Conservation (phyloP, 2,113 vertebrate genomes). For the Rhineura floridana region DNA sequence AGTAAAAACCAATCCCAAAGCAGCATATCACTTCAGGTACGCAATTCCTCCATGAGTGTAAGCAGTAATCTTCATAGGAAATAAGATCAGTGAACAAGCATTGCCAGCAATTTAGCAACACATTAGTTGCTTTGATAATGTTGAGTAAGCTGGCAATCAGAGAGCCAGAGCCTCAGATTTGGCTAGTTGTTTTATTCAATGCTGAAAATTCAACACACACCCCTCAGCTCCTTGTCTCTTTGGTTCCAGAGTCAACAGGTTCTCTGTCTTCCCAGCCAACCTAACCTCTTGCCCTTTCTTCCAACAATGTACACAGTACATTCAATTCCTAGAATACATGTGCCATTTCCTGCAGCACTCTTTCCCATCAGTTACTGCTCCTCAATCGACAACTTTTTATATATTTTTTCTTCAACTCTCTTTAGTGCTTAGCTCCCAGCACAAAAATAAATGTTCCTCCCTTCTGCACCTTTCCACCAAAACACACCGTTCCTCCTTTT, state of each 20-base stretch:
- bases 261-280: neutral
- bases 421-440: neutral
- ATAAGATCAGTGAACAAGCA: neutral
- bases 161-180: neutral
- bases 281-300: neutral
- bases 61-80: neutral
- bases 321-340: neutral
- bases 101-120: neutral
- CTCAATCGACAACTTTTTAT: neutral
- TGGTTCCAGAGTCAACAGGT: neutral
- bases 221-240: neutral
- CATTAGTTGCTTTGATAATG: neutral
- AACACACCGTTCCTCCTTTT: neutral
- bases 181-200: neutral
- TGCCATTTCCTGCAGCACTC: neutral
- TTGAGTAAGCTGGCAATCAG: neutral
- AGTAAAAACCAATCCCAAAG: neutral
- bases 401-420: neutral
- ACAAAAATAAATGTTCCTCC: neutral
- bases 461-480: neutral
- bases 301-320: neutral
- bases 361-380: neutral
- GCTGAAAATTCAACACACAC: neutral
- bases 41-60: neutral
- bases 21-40: neutral